phyloP scores from a whole-genome alignment of 2,113 vertebrate genomes.

The Pica pica region DNA sequence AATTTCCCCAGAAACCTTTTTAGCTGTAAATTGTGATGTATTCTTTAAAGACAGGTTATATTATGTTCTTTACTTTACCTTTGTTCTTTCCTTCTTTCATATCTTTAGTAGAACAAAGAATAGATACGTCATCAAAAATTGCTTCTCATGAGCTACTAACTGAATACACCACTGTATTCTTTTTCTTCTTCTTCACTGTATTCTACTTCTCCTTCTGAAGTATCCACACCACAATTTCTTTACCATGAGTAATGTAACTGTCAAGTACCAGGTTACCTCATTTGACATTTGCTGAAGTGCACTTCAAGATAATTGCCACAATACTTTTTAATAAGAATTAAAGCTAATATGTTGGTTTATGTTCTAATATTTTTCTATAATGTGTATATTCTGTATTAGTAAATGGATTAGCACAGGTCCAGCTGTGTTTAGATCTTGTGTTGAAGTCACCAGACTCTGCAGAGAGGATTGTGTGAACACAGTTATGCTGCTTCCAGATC shows the following conservation, averaged over 20 bases:
- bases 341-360: neutral
- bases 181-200: no score
- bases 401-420: neutral
- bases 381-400: neutral
- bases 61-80: neutral
- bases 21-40: neutral
- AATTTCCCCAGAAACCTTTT: neutral
- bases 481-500: neutral
- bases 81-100: neutral
- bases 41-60: neutral
- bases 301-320: neutral
- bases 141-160: neutral
- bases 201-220: no score
- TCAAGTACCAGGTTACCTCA: neutral
- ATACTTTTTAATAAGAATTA: neutral
- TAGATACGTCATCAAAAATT: neutral
- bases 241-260: neutral
- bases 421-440: neutral
- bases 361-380: neutral
- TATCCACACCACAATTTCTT: neutral
- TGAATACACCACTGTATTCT: no score
- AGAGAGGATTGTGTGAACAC: neutral
- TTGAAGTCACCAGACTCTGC: neutral
- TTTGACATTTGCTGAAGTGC: neutral
- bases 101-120: neutral